A percentile compares a stretch with the other conserved stretches of the same genome.
These are phyloP conservation scores for Thripadectes ignobilis DNA, from an alignment of 2,797 vertebrate genomes.

Conservation along the genomic window DNA sequence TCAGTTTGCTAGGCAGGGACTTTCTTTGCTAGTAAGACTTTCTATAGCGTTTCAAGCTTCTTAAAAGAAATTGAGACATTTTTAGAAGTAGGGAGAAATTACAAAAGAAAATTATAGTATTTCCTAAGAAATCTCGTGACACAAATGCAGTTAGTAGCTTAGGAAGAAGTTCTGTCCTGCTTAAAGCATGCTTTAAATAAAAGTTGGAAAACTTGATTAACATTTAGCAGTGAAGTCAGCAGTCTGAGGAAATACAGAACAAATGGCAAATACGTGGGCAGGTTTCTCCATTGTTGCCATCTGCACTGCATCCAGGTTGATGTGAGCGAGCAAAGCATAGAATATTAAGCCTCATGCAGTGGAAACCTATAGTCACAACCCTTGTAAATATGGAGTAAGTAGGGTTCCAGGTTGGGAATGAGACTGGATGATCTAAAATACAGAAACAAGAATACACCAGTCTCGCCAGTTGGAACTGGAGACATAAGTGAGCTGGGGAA, in stretches of 20 bases:
- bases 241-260: constrained; percentile 4
- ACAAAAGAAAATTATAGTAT: neutral
- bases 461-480: neutral
- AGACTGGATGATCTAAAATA: neutral
- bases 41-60: neutral
- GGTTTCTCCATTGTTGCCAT: neutral
- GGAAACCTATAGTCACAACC: neutral
- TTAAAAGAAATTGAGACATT: neutral
- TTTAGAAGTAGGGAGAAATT: neutral
- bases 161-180: neutral
- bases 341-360: neutral
- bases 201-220: constrained; percentile 21
- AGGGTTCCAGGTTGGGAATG: neutral
- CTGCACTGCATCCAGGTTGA: neutral
- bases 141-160: neutral
- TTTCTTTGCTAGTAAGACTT: neutral
- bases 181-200: constrained; percentile 15
- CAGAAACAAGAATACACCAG: neutral
- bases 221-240: neutral
- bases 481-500: neutral
- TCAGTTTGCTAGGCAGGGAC: neutral
- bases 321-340: neutral
- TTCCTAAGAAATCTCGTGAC: neutral
- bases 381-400: neutral
- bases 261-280: constrained; percentile 9